These are phyloP conservation scores for Julus scanicus DNA, from an alignment of 2,888 invertebrate genomes.

Conservation along the genomic window DNA sequence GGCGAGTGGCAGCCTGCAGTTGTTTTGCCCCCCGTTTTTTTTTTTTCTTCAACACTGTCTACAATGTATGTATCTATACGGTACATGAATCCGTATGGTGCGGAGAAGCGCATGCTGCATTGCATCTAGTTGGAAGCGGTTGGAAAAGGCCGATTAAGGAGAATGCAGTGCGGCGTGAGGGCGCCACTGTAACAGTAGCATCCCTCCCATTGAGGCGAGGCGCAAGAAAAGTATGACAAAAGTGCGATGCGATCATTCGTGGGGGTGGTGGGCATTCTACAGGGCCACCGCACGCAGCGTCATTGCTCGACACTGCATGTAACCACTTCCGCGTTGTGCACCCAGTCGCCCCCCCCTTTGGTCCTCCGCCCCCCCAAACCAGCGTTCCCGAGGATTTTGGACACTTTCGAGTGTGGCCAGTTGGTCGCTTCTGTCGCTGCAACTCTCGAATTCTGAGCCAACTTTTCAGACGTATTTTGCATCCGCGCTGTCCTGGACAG, in stretches of 20 bases:
- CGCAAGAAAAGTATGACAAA: slow-evolving; percentile 36
- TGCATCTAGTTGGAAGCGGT: slow-evolving; percentile 19
- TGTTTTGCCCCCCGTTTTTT: neutral
- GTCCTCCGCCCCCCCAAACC: neutral
- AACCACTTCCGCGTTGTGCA: slow-evolving; percentile 18
- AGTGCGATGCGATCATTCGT: slow-evolving; percentile 32
- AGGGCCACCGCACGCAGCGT: neutral
- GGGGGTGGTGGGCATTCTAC: slow-evolving; percentile 41
- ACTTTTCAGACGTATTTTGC: neutral
- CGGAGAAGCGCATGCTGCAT: neutral
- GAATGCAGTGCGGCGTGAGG: slow-evolving; percentile 45
- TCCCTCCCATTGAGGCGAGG: neutral
- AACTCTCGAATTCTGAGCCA: neutral
- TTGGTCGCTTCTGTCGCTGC: neutral
- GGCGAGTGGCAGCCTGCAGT: too few species aligned
- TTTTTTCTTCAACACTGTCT: neutral
- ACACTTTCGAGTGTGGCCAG: neutral
- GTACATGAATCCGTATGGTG: neutral
- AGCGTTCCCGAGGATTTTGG: too few species aligned
- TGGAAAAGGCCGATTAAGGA: neutral
- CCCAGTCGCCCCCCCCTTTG: neutral
- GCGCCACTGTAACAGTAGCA: slow-evolving; percentile 43
- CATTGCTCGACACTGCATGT: neutral
- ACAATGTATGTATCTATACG: neutral
- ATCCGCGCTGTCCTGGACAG: neutral